A percentile compares a stretch with the other conserved stretches of the same genome.
Conservation (phyloP, 2,888 invertebrate genomes). For the Drosophila monieri region DNA sequence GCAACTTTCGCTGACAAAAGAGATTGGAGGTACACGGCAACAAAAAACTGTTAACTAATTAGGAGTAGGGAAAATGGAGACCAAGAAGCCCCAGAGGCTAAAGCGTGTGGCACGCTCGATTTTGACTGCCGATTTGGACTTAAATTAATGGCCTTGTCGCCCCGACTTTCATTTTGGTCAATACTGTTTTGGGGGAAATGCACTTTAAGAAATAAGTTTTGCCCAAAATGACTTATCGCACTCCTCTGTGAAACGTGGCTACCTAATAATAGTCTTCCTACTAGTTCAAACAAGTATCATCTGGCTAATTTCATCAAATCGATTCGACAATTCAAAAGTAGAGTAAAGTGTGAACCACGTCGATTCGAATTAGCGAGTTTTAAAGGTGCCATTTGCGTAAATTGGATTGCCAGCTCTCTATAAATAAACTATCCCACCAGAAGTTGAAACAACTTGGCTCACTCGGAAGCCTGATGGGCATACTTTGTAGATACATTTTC, state of each 20-base stretch:
- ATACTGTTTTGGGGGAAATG: background rate
- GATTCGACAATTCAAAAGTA: background rate
- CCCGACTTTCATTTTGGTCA: conserved; percentile 39
- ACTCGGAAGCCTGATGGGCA: conserved; percentile 39
- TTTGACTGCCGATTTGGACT: conserved; percentile 63
- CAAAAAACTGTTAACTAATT: conserved; percentile 16
- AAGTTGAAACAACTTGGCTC: conserved; percentile 1
- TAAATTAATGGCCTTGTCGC: conserved; percentile 61
- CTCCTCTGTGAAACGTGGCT: conserved; percentile 42
- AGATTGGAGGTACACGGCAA: background rate
- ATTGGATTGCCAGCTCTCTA: conserved; percentile 19
- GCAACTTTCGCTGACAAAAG: conserved; percentile 23
- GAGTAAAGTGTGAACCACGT: conserved; percentile 21
- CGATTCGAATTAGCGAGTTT: conserved; percentile 6
- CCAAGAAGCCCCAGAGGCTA: conserved; percentile 17
- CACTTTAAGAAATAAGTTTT: background rate
- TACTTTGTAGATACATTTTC: conserved; percentile 44
- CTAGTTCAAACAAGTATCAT: conserved; percentile 18
- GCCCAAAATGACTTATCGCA: conserved; percentile 12
- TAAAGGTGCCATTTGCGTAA: conserved; percentile 41
- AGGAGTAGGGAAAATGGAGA: conserved; percentile 33
- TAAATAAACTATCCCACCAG: conserved; percentile 22
- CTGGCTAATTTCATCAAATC: background rate
- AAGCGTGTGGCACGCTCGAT: conserved; percentile 59
- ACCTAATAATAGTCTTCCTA: conserved; percentile 19